Percentiles rank a stretch among this genome's conserved stretches.
Conservation (phyloP, 2,888 invertebrate genomes). For the Drosophila macrospina region DNA sequence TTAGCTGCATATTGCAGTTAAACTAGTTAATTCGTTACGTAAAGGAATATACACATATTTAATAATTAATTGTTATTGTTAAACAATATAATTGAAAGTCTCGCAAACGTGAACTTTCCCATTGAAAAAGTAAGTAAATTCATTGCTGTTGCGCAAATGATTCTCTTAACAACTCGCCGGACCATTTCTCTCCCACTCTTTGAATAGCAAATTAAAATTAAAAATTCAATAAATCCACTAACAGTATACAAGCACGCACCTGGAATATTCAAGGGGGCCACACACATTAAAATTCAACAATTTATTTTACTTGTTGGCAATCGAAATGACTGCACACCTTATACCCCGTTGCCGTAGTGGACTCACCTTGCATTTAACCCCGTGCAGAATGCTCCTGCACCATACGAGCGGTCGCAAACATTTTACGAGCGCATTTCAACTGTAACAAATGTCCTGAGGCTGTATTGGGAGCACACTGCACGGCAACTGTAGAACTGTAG, state of each 20-base stretch:
- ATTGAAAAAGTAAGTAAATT: slow-evolving; percentile 24
- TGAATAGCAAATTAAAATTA: slow-evolving; percentile 75
- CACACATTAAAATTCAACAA: slow-evolving; percentile 80
- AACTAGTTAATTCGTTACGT: not conserved
- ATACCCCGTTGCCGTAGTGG: slow-evolving; percentile 16
- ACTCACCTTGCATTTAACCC: slow-evolving; percentile 42
- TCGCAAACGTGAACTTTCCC: not conserved
- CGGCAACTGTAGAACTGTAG: slow-evolving; percentile 45
- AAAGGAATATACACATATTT: not conserved
- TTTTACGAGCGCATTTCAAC: slow-evolving; percentile 81
- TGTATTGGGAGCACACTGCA: slow-evolving; percentile 53
- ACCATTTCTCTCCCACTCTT: slow-evolving; percentile 12
- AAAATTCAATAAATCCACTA: slow-evolving; percentile 77
- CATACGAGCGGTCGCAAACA: slow-evolving; percentile 59
- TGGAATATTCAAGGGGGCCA: slow-evolving; percentile 33
- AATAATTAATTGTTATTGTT: not conserved
- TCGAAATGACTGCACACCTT: slow-evolving; percentile 25
- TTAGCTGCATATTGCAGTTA: not conserved
- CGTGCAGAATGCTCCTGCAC: slow-evolving; percentile 30
- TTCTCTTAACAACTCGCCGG: not conserved
- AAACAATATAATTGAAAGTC: not conserved
- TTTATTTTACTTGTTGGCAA: slow-evolving; percentile 80
- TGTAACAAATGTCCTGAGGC: slow-evolving; percentile 79
- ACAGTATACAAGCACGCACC: slow-evolving; percentile 40
- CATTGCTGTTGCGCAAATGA: slow-evolving; percentile 17